A percentile compares a stretch with the other conserved stretches of the same genome.
Evolutionary conservation across 2,113 vertebrate species (phyloP).

Genomic region (Aphyosemion australe): DNA sequence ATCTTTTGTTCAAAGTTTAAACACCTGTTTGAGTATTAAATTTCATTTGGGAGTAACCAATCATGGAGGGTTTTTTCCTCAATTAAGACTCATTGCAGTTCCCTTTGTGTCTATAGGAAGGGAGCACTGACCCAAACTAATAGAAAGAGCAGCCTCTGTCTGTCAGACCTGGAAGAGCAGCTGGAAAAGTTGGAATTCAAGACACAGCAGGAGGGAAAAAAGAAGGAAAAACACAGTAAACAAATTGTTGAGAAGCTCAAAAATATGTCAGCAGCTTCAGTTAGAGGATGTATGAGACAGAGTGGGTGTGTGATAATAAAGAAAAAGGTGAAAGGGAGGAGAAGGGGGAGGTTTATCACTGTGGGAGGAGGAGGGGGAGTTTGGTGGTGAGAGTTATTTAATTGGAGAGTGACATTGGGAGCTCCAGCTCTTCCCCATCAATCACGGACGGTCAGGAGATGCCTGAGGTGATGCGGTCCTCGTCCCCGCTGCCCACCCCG

Average conservation of each 20-base stretch:
- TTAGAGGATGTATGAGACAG: conserved; percentile 36
- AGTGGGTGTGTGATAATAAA: conserved; percentile 24
- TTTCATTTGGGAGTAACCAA: conserved; percentile 27
- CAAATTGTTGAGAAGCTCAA: conserved; percentile 2
- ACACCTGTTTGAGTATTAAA: conserved; percentile 18
- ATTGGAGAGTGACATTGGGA: conserved; percentile 80
- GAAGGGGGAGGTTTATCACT: conserved; percentile 42
- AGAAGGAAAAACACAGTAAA: neutral
- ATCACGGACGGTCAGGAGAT: conserved; percentile 60
- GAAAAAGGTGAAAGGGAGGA: conserved; percentile 50
- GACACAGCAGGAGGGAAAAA: conserved; percentile 8
- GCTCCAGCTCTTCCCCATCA: conserved; percentile 54
- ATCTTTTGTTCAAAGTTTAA: neutral
- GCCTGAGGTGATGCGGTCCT: conserved; percentile 63
- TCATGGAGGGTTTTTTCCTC: conserved; percentile 23
- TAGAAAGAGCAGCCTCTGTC: conserved; percentile 80
- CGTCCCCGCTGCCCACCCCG: conserved; percentile 28
- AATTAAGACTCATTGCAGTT: conserved; percentile 29
- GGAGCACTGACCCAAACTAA: conserved; percentile 70
- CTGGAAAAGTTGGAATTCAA: conserved; percentile 34
- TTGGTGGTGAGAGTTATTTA: conserved; percentile 75
- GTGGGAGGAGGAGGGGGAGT: neutral
- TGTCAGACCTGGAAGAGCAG: conserved; percentile 73
- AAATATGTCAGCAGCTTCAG: conserved; percentile 6
- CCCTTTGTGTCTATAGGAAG: conserved; percentile 40